phyloP scores from a whole-genome alignment of 2,797 vertebrate species.

The Fundulus diaphanus region DNA sequence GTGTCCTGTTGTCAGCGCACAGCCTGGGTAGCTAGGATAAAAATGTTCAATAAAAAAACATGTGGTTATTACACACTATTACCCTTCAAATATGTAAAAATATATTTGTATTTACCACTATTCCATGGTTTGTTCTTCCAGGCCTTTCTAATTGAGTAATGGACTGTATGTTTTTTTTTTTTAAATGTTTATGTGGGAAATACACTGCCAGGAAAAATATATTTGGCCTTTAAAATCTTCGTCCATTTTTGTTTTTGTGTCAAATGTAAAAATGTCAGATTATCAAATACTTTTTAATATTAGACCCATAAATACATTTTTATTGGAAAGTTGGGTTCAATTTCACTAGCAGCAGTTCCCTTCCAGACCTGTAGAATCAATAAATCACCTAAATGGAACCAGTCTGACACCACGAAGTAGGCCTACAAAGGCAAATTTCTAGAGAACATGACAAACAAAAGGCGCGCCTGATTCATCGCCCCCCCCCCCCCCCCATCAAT shows the following conservation, averaged over 20 bases:
- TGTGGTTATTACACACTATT: no score
- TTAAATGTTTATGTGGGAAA: not conserved
- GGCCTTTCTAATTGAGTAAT: not conserved
- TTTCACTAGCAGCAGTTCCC: no score
- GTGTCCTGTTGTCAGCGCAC: not conserved
- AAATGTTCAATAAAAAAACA: not conserved
- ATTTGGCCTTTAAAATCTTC: not conserved
- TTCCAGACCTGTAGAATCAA: no score
- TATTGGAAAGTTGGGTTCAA: no score
- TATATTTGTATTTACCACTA: not conserved
- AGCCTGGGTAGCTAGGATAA: not conserved
- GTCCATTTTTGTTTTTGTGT: not conserved
- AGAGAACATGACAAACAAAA: no score
- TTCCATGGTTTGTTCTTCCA: not conserved
- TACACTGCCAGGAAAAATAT: not conserved
- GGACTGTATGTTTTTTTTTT: not conserved
- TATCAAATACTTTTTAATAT: not conserved
- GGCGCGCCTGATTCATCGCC: no score
- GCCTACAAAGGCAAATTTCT: no score
- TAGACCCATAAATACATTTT: not conserved
- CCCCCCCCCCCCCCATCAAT: not conserved
- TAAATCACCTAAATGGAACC: no score
- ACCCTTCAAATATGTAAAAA: not conserved
- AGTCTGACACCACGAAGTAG: no score
- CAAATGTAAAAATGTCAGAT: not conserved